Base-by-base conservation (phyloP, 2,113 vertebrate genomes). In the Apteryx owenii region DNA sequence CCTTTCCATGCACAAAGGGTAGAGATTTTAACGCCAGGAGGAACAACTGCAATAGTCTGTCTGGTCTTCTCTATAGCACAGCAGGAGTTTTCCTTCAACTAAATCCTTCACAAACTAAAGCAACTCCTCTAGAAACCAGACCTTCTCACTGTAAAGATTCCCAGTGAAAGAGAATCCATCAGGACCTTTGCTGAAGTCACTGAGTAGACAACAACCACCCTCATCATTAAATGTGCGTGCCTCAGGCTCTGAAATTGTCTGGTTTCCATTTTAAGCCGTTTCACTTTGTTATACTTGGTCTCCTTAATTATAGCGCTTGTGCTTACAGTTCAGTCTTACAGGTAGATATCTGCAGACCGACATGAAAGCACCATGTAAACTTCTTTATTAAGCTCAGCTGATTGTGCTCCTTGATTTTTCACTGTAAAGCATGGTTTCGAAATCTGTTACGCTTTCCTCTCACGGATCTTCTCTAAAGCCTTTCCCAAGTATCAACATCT, bases 41-140 rank as follows among this genome's bases (percentile, higher is more conserved):
- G 31, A 95, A 72, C 26, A 72, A 26, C 0, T 18, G 26, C 75
- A 53, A 70, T 38, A 5, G 1, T 29, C 69, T 69, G 33, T 84
- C 91, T 92, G 50, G 26, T 48, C 62, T 48, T 78, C 44, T 76
- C 48, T 53, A 78, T 53, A 76, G 5, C 0, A 0, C 0, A 46
- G 40, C 25, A 61, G 5, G 25, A 85, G 23, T 90, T 5, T 69
- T 80, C 53, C 40, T 84, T 81, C 50, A 91, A 58, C 80, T 50
- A 85, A 86, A 65, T 71, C 51, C 38, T 90, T 88, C 42, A 48
- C 31, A 14, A 85, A 2, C 22, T 46, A 25, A 29, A 46, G 54
- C 14, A n/a, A 10, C 20, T 76, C 54, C 44, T 60, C 23, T 23
- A 53, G 36, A 42, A 66, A 54, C 28, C 38, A 40, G 23, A 66